A percentile compares a stretch with the other conserved stretches of the same genome.
These are phyloP conservation scores for Malthinus seriepunctatus DNA, from an alignment of 2,888 invertebrate species.

Conservation along the genomic window DNA sequence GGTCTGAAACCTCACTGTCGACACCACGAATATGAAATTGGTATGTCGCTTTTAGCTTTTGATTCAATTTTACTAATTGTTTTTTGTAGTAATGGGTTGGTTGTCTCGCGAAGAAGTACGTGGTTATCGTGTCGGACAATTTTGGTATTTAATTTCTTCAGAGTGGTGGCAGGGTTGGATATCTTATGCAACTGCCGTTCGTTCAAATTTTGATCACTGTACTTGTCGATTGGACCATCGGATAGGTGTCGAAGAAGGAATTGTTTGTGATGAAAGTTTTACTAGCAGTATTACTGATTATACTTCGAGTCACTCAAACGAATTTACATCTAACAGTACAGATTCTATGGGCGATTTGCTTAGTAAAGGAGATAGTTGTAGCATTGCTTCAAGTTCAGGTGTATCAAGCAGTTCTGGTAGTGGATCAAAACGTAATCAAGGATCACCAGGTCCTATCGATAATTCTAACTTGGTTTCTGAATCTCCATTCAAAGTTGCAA, in stretches of 20 bases:
- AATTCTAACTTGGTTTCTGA: conserved; percentile 71
- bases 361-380: conserved; percentile 60
- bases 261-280: conserved; percentile 72
- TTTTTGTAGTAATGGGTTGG: conserved; percentile 73
- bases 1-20: conserved; percentile 80
- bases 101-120: conserved; percentile 74
- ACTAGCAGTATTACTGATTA: conserved; percentile 58
- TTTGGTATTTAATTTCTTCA: conserved; percentile 85
- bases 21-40: conserved; percentile 80
- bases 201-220: conserved; percentile 52
- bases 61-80: conserved; percentile 1
- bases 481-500: conserved; percentile 65
- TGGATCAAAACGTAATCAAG: conserved; percentile 49
- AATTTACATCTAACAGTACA: conserved; percentile 53
- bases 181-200: conserved; percentile 62
- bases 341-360: conserved; percentile 69
- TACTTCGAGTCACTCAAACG: conserved; percentile 49
- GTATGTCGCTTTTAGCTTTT: conserved; percentile 48
- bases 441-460: conserved; percentile 73
- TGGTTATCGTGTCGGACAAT: conserved; percentile 79
- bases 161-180: conserved; percentile 89
- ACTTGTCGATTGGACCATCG: conserved; percentile 52
- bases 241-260: conserved; percentile 62
- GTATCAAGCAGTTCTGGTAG: conserved; percentile 63
- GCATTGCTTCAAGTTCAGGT: conserved; percentile 63